Evolutionary conservation across 2,888 invertebrate genomes (phyloP).

Genomic region (Auanema freiburgensis): DNA sequence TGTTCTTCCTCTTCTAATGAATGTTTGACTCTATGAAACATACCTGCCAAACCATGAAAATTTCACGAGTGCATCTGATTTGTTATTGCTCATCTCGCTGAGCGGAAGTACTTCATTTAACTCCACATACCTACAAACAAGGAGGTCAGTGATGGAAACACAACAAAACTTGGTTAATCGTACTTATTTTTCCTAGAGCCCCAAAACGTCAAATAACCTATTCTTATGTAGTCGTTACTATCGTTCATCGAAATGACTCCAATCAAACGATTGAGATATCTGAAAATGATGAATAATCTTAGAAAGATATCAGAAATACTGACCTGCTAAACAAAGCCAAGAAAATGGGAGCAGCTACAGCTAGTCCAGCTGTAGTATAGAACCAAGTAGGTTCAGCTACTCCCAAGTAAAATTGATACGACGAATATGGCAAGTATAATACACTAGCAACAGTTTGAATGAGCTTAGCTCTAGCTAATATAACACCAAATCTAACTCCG

Average conservation of each 20-base stretch:
- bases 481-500: conserved; percentile 32
- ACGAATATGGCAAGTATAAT: conserved; percentile 39
- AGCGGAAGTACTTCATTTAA: conserved; percentile 30
- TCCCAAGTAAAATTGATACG: conserved; percentile 22
- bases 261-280: conserved; percentile 47
- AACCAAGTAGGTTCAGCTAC: conserved; percentile 23
- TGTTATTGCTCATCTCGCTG: conserved; percentile 21
- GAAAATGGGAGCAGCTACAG: conserved; percentile 36
- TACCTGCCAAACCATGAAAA: conserved; percentile 19
- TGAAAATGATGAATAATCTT: conserved; percentile 10
- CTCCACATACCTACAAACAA: conserved; percentile 18
- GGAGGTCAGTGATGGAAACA: background rate
- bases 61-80: conserved; percentile 27
- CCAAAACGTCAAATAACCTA: conserved; percentile 48
- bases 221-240: conserved; percentile 35
- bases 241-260: conserved; percentile 53
- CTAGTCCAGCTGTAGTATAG: conserved; percentile 25
- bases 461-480: conserved; percentile 46
- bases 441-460: conserved; percentile 49
- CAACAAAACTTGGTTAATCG: background rate
- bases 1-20: no score
- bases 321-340: conserved; percentile 43
- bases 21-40: no score
- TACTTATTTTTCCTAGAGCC: conserved; percentile 38
- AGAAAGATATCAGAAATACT: background rate